Evolutionary conservation across 2,113 vertebrate genomes (phyloP).

Genomic region (Megaleporinus macrocephalus): DNA sequence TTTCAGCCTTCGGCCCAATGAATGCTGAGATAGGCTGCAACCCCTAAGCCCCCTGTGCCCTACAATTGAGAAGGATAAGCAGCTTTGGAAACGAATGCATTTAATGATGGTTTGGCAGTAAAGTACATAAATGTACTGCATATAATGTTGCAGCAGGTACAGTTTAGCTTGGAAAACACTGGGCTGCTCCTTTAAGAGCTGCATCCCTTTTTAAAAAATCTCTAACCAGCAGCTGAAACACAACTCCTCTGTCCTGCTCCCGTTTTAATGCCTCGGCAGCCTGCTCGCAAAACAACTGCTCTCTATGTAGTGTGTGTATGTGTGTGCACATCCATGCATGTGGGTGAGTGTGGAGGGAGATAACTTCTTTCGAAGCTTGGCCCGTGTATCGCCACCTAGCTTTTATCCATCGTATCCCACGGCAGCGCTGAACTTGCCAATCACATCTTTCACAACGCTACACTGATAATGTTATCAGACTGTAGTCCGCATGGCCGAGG

Average conservation of each 20-base stretch:
- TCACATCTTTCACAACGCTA: conserved; percentile 23
- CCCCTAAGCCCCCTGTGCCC: too few relatives aligned
- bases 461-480: conserved; percentile 41
- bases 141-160: too few relatives aligned
- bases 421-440: conserved; percentile 18
- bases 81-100: too few relatives aligned
- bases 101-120: too few relatives aligned
- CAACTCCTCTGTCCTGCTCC: neutral
- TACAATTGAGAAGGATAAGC: too few relatives aligned
- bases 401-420: conserved; percentile 12
- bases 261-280: conserved; percentile 15
- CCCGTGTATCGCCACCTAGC: conserved; percentile 20
- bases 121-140: too few relatives aligned
- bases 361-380: conserved; percentile 2
- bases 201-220: too few relatives aligned
- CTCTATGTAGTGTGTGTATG: neutral
- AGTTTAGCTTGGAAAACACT: too few relatives aligned
- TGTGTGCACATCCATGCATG: neutral
- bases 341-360: neutral
- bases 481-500: conserved; percentile 35
- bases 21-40: too few relatives aligned
- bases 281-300: neutral
- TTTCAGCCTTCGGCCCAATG: too few relatives aligned
- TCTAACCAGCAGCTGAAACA: neutral
- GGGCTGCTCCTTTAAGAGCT: too few relatives aligned